Base-by-base conservation (phyloP, 53 echinoderm and acorn worm species). In the Pentamera pediparva region DNA sequence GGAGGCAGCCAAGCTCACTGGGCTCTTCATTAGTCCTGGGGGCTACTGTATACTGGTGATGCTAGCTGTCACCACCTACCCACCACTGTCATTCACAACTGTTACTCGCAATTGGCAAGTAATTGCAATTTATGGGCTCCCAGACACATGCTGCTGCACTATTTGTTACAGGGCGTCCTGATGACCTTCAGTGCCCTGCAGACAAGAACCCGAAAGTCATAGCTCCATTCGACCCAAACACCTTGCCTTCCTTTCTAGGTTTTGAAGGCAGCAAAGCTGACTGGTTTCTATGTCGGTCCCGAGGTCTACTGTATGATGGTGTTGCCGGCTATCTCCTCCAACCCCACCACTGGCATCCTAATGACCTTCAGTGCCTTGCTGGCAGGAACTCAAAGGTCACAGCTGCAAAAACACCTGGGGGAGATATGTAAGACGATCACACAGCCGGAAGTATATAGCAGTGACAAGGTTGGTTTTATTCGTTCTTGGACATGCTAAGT, bases 281-380 rank as follows among this genome's bases (percentile, higher is more conserved):
- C 84, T 17, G 98, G 98, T 27, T 98, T 88, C 75, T 92, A 80
- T 29, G 86, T 92, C 9, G 78, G 79, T 35, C 91, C 98, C 32
- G 91, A 83, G 62, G 71, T 98, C 53, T 98, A 98, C 80, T 98
- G 98, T 70, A 98, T 82, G 84, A 50, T 98, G 40, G 56, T 89
- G 56, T 49, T 83, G 32, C 81, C 98, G 5, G 78, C 81, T 2
- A 59, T 98, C 10, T 77, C 75, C 45, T 72, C 81, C 27, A 76
- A 80, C 26, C 91, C 83, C 54, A 85, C 81, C 35, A 70, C 86
- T 2, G 80, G 78, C 1, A 76, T 86, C 6, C 84, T 92, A 45
- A 86, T 78, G 86, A 91, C 90, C 3, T 80, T 85, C 39, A 88
- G 88, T 52, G 91, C 89, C 30, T 74, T 98, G 19, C 64, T 98